Conservation (phyloP, 1,140 invertebrate species). For the Tachypleus tridentatus region DNA sequence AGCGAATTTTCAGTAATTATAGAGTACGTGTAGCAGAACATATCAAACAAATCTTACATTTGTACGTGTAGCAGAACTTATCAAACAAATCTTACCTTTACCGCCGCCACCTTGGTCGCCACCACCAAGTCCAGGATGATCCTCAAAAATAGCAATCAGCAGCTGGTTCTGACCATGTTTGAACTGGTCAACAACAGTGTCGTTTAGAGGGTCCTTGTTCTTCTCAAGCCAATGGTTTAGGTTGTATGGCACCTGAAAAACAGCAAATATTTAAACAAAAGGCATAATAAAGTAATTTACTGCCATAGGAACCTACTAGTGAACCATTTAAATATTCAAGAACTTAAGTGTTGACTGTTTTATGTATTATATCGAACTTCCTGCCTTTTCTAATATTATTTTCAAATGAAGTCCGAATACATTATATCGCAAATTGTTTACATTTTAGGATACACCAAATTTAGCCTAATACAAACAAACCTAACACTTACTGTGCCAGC, state of each 20-base stretch:
- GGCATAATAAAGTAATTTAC: too few relatives aligned
- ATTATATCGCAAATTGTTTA: too few relatives aligned
- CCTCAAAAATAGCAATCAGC: slow-evolving; percentile 79
- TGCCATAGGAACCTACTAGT: too few relatives aligned
- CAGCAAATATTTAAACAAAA: too few relatives aligned
- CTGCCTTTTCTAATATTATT: too few relatives aligned
- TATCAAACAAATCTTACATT: slow-evolving; percentile 9
- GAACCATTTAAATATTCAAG: too few relatives aligned
- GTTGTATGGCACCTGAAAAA: slow-evolving; percentile 66
- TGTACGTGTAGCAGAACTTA: background rate
- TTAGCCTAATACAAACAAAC: too few relatives aligned
- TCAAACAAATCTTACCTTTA: slow-evolving; percentile 35
- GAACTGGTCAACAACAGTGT: slow-evolving; percentile 94
- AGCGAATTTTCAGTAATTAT: background rate
- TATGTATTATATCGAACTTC: too few relatives aligned
- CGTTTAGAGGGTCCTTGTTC: slow-evolving; percentile 99
- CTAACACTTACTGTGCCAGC: slow-evolving; percentile 60
- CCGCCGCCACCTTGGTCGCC: slow-evolving; percentile 45
- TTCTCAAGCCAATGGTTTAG: slow-evolving; percentile 97
- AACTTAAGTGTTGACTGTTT: too few relatives aligned
- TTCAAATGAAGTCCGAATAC: too few relatives aligned
- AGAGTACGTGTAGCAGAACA: background rate
- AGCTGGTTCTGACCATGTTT: slow-evolving; percentile 84
- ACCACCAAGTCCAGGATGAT: slow-evolving; percentile 83
- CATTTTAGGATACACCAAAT: too few relatives aligned